phyloP scores from a whole-genome alignment of 2,113 vertebrate genomes.

The Anas platyrhynchos region DNA sequence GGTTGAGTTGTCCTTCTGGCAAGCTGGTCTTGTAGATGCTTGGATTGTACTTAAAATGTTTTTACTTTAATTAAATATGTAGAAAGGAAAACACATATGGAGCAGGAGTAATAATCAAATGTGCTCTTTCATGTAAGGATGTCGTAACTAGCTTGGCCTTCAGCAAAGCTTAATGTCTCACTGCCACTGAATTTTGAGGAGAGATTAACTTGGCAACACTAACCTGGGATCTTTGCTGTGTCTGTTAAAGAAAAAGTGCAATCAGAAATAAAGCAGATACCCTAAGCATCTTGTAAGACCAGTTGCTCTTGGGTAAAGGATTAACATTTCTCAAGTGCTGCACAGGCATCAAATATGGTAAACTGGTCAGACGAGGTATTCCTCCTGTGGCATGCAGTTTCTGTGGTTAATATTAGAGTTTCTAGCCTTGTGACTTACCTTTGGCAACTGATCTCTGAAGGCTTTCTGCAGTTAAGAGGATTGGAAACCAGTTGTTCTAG shows the following conservation, averaged over 20 bases:
- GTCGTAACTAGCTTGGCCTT: neutral
- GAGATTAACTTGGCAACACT: neutral
- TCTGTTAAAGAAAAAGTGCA: neutral
- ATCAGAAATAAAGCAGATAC: neutral
- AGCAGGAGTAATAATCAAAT: neutral
- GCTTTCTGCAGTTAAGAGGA: neutral
- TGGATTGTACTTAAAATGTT: neutral
- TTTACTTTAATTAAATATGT: neutral
- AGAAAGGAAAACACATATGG: neutral
- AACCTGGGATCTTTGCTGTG: neutral
- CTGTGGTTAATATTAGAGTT: neutral
- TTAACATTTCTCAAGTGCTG: neutral
- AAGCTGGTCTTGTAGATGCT: neutral
- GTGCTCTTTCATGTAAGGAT: neutral
- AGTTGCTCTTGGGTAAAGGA: neutral
- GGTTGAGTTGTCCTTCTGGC: neutral
- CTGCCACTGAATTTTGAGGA: neutral
- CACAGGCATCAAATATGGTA: neutral
- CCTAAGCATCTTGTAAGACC: neutral
- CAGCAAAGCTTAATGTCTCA: neutral
- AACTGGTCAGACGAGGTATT: neutral
- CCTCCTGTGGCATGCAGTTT: neutral
- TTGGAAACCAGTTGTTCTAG: neutral
- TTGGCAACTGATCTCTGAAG: neutral
- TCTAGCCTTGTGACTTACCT: neutral